Conservation (phyloP, 2,797 vertebrate genomes). For the Phaenicophaeus curvirostris region DNA sequence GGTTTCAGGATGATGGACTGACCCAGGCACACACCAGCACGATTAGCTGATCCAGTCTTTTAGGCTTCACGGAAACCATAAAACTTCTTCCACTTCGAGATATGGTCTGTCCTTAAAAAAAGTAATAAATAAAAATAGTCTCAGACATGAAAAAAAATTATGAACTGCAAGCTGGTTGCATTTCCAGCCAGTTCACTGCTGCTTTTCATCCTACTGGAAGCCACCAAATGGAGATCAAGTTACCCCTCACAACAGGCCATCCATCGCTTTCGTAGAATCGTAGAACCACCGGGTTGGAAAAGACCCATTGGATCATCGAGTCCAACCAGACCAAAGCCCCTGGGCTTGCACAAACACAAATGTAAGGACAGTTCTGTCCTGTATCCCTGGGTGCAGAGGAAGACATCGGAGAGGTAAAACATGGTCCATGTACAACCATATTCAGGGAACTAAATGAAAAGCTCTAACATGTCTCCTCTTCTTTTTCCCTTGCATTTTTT, state of each 20-base stretch:
- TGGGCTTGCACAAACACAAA: neutral
- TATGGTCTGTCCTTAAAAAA: neutral
- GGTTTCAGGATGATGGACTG: neutral
- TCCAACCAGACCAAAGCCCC: neutral
- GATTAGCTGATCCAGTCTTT: neutral
- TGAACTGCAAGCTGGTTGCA: neutral
- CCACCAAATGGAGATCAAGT: neutral
- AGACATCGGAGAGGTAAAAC: neutral
- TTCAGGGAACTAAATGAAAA: neutral
- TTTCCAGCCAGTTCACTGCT: neutral
- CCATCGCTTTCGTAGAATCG: neutral
- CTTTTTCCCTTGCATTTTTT: neutral
- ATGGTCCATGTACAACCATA: fast-evolving
- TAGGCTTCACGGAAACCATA: neutral
- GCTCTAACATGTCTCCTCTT: fast-evolving
- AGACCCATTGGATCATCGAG: too few relatives aligned
- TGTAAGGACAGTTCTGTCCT: neutral
- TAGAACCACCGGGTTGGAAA: too few relatives aligned
- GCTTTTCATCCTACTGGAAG: neutral
- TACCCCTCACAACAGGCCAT: neutral
- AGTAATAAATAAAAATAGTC: neutral
- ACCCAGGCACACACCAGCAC: neutral
- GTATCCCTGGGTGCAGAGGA: neutral
- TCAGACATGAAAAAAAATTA: neutral
- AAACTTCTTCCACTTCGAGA: neutral